Evolutionary conservation across 2,113 vertebrate genomes (phyloP), one percentile per base, ranked within the genome.

Genomic region (Halcyon malimbica): DNA sequence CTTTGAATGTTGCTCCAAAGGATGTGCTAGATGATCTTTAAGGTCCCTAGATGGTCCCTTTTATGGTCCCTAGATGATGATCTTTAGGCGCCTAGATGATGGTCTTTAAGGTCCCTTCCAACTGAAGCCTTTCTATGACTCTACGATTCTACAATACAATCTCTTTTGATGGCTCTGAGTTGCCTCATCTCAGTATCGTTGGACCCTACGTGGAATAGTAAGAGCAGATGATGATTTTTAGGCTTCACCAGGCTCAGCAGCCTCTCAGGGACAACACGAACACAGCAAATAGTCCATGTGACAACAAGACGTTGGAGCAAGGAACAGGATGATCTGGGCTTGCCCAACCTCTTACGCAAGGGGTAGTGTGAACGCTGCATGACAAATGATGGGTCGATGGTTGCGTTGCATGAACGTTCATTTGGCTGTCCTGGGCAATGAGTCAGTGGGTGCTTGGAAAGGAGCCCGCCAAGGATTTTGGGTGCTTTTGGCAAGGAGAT

Each of bases 261-360:
- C 16, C 15, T 54, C 35, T 56, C 9, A 5, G 13, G 37, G 39
- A 29, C 4, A 1, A 41, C 2, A 0, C 0, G 1, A 84, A 8
- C 0, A 2, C 65, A 21, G 31, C 28, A 10, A 31, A 51, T 0
- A 8, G 13, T 3, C 3, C 14, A 24, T 56, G 57, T 60, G 28
- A 56, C 78, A 70, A 84, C 2, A 9, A 9, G 16, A 1, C 0
- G 2, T 9, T 31, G 29, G 44, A 50, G 59, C 16, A 23, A 35
- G 65, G 76, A 83, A 83, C 81, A 7, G 33, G 35, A 39, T 19
- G 44, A 42, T 42, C 69, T 23, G 60, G 25, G 4, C 46, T 76
- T 57, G 37, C 67, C 80, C 81, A 39, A 3, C 24, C 26, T 83
- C 63, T 94, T 70, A 3, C 2, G 2, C 56, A 82, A 94, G 53